phyloP scores from a whole-genome alignment of 2,113 vertebrate genomes.

The Formicarius rufipectus region DNA sequence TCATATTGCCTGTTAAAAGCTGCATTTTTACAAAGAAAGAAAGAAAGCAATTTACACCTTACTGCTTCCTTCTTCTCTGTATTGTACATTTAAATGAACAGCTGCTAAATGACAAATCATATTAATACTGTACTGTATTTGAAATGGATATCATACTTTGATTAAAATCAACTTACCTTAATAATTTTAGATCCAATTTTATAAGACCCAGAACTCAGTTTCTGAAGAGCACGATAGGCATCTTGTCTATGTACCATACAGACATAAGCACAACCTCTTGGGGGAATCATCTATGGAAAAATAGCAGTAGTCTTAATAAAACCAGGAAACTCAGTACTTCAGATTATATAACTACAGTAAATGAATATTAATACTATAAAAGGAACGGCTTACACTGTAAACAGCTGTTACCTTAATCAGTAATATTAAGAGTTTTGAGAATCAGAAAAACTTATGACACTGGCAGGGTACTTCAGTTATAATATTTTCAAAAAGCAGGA shows the following conservation, averaged over 20 bases:
- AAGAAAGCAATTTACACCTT: background rate
- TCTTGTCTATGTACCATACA: slow-evolving; percentile 99
- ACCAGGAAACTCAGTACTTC: background rate
- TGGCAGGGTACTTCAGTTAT: background rate
- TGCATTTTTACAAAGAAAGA: background rate
- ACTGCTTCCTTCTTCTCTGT: background rate
- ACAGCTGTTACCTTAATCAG: background rate
- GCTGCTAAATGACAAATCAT: background rate
- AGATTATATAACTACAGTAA: background rate
- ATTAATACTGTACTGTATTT: background rate
- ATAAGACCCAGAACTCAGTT: slow-evolving; percentile 93
- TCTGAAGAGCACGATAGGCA: slow-evolving; percentile 91
- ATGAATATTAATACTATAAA: background rate
- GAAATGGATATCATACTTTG: background rate
- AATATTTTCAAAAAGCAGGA: background rate
- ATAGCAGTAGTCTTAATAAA: background rate
- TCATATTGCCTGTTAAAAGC: background rate
- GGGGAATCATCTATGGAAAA: slow-evolving; percentile 92
- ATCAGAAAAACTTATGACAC: background rate
- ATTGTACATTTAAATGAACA: background rate
- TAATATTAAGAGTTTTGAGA: background rate
- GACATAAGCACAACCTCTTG: slow-evolving; percentile 97
- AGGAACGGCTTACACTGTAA: background rate
- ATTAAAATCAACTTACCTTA: slow-evolving; percentile 80
- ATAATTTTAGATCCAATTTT: slow-evolving; percentile 99